These are phyloP conservation scores for Oconnorella tubifera DNA, from an alignment of 2,888 invertebrate species.

Conservation along the genomic window DNA sequence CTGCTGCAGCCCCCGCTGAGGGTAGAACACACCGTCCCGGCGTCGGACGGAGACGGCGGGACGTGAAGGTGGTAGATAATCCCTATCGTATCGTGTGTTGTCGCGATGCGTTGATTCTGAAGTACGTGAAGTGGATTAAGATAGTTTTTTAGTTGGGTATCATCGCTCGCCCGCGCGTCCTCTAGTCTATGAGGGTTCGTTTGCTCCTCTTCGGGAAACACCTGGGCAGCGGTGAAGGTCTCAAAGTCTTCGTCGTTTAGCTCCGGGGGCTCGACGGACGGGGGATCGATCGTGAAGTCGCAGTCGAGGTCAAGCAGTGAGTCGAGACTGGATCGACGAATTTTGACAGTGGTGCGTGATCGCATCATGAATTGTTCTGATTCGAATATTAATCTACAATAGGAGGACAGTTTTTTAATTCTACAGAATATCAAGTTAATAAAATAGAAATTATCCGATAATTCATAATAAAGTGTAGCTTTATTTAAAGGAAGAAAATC, in stretches of 20 bases:
- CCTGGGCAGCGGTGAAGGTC: not conserved
- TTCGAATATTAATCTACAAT: no score
- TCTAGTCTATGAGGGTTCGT: not conserved
- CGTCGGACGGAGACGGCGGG: constrained; percentile 12
- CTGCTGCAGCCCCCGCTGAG: not conserved
- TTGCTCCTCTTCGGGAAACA: not conserved
- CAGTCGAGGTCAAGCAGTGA: constrained; percentile 6
- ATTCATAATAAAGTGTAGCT: no score
- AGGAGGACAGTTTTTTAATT: no score
- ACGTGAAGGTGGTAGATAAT: not conserved
- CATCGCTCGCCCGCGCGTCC: not conserved
- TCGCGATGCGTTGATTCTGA: not conserved
- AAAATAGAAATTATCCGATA: no score
- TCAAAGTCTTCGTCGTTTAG: constrained; percentile 7
- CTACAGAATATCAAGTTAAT: no score
- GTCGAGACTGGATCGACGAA: constrained; percentile 4
- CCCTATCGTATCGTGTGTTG: not conserved
- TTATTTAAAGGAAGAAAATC: no score
- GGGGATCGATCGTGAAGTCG: constrained; percentile 5
- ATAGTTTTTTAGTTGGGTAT: not conserved
- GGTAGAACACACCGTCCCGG: constrained; percentile 7
- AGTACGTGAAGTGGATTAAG: not conserved
- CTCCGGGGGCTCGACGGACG: not conserved
- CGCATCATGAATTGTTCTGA: no score
- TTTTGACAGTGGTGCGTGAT: no score